Percentiles rank a stretch among this genome's conserved stretches.
phyloP scores from a whole-genome alignment of 2,888 invertebrate genomes.

The Hirtodrosophila trivittata region DNA sequence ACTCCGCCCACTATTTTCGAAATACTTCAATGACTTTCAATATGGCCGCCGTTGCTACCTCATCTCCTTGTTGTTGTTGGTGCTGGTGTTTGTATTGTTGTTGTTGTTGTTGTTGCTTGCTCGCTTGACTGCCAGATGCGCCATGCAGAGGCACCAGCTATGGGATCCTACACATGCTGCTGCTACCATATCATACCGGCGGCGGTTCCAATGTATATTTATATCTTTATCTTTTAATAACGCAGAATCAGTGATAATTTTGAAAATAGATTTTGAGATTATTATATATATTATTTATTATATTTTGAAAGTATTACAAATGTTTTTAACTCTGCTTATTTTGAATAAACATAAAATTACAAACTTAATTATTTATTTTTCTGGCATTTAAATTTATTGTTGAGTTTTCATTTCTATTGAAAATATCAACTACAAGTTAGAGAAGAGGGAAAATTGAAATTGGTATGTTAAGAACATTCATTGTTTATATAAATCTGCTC shows the following conservation, averaged over 20 bases:
- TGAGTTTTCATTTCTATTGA: too few species aligned
- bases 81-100: slow-evolving; percentile 37
- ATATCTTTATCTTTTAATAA: not conserved
- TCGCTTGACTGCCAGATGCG: slow-evolving; percentile 49
- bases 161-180: slow-evolving; percentile 31
- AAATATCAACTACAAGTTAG: too few species aligned
- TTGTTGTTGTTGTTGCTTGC: slow-evolving; percentile 40
- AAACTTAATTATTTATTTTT: too few species aligned
- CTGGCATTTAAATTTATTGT: too few species aligned
- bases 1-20: slow-evolving; percentile 82
- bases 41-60: slow-evolving; percentile 77
- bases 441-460: too few species aligned
- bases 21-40: slow-evolving; percentile 84
- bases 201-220: slow-evolving; percentile 30
- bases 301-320: too few species aligned
- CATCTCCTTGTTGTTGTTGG: slow-evolving; percentile 28
- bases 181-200: slow-evolving; percentile 48
- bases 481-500: too few species aligned
- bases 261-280: not conserved
- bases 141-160: slow-evolving; percentile 51
- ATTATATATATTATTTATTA: too few species aligned
- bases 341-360: too few species aligned
- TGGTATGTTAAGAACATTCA: too few species aligned
- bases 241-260: not conserved
- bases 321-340: too few species aligned